Conservation (phyloP, 2,113 vertebrate species). For the Ondatra zibethicus region DNA sequence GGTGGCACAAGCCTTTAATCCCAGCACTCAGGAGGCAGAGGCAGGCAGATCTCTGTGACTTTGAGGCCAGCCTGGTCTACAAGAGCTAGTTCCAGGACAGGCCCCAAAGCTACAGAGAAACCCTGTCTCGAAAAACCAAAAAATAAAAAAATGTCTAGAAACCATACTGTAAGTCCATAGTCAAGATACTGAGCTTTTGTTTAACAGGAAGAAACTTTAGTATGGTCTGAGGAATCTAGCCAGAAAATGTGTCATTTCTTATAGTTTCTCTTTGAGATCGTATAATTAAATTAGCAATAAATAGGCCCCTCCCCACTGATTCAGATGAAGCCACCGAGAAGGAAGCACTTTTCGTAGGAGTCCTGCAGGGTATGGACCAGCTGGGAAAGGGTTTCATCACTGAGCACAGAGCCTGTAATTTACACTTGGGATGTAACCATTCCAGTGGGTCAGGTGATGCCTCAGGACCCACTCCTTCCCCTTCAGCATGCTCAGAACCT, state of each 20-base stretch:
- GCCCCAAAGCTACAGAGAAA: no score
- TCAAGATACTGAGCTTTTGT: neutral
- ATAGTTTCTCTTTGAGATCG: neutral
- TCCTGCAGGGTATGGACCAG: neutral
- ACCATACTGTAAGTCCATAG: neutral
- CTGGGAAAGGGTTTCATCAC: neutral
- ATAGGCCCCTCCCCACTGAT: neutral
- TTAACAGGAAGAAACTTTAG: conserved; percentile 2
- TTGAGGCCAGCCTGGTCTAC: no score
- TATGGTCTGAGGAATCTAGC: neutral
- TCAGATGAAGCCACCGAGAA: neutral
- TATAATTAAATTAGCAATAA: neutral
- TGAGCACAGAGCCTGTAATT: neutral
- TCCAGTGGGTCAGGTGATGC: neutral
- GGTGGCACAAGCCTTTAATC: no score
- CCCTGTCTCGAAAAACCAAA: no score
- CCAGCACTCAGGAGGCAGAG: no score
- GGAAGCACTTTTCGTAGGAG: neutral
- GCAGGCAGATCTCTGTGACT: no score
- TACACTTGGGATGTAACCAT: neutral
- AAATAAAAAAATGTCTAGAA: neutral
- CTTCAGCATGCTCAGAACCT: neutral
- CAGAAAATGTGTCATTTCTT: neutral
- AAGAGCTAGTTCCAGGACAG: no score
- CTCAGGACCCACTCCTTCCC: neutral